Conservation (phyloP, 2,113 vertebrate genomes). For the Scomber japonicus region DNA sequence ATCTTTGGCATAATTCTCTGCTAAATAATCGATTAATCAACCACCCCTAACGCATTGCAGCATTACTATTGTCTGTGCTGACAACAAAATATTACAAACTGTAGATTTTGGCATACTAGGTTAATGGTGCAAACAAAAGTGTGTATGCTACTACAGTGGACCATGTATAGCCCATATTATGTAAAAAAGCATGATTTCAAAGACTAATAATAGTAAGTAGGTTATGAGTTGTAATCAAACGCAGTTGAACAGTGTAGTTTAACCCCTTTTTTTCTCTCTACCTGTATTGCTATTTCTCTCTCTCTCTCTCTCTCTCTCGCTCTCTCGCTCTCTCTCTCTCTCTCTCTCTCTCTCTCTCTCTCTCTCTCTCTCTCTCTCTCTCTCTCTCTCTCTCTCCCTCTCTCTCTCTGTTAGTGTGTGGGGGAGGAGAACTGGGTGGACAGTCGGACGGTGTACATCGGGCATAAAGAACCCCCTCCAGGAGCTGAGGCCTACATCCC, state of each 20-base stretch:
- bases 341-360: conserved; percentile 43
- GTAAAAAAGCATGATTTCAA: background rate
- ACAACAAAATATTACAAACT: too few relatives aligned
- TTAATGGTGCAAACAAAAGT: background rate
- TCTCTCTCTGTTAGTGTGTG: conserved; percentile 86
- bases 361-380: conserved; percentile 46
- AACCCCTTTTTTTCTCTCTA: conserved; percentile 23
- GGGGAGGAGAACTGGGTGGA: conserved; percentile 98
- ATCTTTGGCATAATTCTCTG: background rate
- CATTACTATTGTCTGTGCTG: background rate
- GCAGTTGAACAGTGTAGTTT: conserved; percentile 18
- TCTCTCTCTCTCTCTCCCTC: conserved; percentile 30
- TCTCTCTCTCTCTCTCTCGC: conserved; percentile 23
- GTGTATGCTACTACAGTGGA: background rate
- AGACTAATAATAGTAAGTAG: conserved; percentile 7
- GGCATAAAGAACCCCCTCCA: conserved; percentile 93
- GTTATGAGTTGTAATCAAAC: background rate
- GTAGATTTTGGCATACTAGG: too few relatives aligned
- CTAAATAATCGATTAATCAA: too few relatives aligned
- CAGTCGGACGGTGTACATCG: conserved; percentile 96
- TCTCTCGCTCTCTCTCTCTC: conserved; percentile 37
- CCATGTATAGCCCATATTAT: background rate
- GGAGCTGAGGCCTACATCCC: conserved; percentile 96
- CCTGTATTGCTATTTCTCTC: conserved; percentile 58
- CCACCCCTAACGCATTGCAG: background rate